Evolutionary conservation across 2,797 vertebrate genomes (phyloP), one percentile per base, ranked within the genome.

Genomic region (Cryptoblepharus egeriae): DNA sequence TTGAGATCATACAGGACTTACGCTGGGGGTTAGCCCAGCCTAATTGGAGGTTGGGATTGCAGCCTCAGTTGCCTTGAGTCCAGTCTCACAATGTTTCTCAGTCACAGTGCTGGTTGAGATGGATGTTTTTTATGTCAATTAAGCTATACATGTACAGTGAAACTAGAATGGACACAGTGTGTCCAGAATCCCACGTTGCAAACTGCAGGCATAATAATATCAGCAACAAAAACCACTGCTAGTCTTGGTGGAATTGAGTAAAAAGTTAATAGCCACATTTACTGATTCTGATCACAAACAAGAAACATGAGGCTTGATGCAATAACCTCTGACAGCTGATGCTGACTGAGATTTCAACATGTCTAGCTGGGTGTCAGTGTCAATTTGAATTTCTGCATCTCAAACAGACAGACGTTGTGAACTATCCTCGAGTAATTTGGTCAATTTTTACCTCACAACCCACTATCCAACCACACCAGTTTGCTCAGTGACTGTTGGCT

Each of bases 341-440:
- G 74, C 84, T 80, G 81, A 75, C 0, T 86, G 72, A 91, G 88
- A 58, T 82, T 91, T 88, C 84, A 90, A 77, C 49, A 63, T 65
- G 32, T 91, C 79, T 85, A 87, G 71, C 91, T 92, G 57, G 76
- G 82, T 88, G 84, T 88, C 90, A 85, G 60, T 85, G 87, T 90
- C 86, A 90, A 82, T 65, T 85, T 64, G 58, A 84, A 85, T 86
- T 75, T 92, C 20, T 81, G 22, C 77, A 84, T 83, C 76, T 88
- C 45, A 70, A 75, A 55, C 80, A 24, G 15, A 55, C 80, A 24
- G 12, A 79, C 55, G 68, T 64, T 75, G 0, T 15, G 13, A 86
- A 90, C 75, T 69, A 64, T 20, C 88, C 75, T 79, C 45, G 80
- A 85, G 39, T 55, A 26, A 75, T 79, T 86, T 57, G 80, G 60